phyloP scores from a whole-genome alignment of 1,140 invertebrate genomes.

The Scaptodrosophila lebanonensis region DNA sequence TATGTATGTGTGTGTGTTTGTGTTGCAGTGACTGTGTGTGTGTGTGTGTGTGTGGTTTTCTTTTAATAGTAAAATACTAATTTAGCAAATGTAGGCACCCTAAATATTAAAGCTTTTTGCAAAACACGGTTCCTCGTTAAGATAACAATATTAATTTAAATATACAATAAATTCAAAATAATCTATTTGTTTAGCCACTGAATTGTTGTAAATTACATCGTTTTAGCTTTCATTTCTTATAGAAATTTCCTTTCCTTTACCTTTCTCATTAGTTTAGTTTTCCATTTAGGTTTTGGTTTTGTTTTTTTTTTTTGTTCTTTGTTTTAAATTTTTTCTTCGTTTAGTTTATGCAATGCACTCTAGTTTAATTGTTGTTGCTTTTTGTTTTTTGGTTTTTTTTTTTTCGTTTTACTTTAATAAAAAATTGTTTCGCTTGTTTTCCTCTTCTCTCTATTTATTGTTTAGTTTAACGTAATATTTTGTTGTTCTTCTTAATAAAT shows the following conservation, averaged over 20 bases:
- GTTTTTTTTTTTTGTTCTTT: constrained; percentile 31
- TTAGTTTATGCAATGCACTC: constrained; percentile 44
- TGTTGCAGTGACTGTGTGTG: constrained; percentile 6
- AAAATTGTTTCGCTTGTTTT: constrained; percentile 53
- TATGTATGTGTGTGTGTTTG: constrained; percentile 11
- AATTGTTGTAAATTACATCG: constrained; percentile 38
- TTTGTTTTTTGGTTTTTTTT: constrained; percentile 8
- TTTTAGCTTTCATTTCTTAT: constrained; percentile 43
- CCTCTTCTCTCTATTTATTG: constrained; percentile 21
- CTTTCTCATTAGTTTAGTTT: constrained; percentile 28
- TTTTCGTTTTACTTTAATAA: constrained; percentile 34
- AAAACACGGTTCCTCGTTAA: constrained; percentile 76
- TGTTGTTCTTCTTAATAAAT: constrained; percentile 61
- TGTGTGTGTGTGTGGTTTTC: constrained; percentile 4
- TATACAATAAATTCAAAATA: constrained; percentile 75
- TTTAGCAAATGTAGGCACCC: constrained; percentile 77
- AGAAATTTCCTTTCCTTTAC: constrained; percentile 34
- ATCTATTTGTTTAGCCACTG: constrained; percentile 55
- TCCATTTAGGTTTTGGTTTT: constrained; percentile 24
- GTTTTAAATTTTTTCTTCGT: constrained; percentile 27
- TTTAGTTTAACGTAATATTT: constrained; percentile 63
- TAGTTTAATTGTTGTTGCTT: constrained; percentile 37
- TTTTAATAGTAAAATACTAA: constrained; percentile 74
- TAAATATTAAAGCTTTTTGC: constrained; percentile 77
- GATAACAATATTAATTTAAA: constrained; percentile 65